Conservation (phyloP, 2,113 vertebrate genomes). For the Grallaria varia region DNA sequence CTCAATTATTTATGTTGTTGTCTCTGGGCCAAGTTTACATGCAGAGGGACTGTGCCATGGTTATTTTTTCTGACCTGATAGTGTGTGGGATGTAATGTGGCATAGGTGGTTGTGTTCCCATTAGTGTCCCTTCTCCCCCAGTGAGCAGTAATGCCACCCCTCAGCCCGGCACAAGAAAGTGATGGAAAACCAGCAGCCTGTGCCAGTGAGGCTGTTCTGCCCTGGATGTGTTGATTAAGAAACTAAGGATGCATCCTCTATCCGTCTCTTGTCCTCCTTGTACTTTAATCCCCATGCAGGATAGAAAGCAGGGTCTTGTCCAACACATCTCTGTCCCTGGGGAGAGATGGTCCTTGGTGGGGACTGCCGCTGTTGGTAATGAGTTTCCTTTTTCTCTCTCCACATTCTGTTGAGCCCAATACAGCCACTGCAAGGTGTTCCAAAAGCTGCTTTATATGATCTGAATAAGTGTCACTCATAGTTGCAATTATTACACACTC, state of each 20-base stretch:
- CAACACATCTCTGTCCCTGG: not conserved
- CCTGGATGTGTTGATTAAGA: not conserved
- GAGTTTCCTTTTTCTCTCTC: not conserved
- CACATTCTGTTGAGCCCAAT: not conserved
- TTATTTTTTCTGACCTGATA: not conserved
- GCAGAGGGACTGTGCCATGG: not conserved
- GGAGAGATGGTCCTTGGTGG: not conserved
- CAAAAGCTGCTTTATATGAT: not conserved
- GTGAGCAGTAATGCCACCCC: not conserved
- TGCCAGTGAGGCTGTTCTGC: not conserved
- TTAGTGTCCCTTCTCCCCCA: not conserved
- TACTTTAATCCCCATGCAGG: not conserved
- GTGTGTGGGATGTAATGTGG: rapidly evolving
- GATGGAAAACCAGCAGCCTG: not conserved
- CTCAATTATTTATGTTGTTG: not conserved
- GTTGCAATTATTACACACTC: not conserved
- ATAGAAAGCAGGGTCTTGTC: not conserved
- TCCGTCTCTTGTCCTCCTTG: not conserved
- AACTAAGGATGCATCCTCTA: not conserved
- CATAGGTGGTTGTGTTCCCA: not conserved
- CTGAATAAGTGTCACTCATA: not conserved
- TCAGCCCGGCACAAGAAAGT: not conserved
- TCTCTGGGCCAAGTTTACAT: not conserved
- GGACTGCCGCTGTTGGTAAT: not conserved
- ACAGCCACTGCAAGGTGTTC: not conserved